Conservation (phyloP, 2,888 invertebrate genomes). For the Tortrix viridana region DNA sequence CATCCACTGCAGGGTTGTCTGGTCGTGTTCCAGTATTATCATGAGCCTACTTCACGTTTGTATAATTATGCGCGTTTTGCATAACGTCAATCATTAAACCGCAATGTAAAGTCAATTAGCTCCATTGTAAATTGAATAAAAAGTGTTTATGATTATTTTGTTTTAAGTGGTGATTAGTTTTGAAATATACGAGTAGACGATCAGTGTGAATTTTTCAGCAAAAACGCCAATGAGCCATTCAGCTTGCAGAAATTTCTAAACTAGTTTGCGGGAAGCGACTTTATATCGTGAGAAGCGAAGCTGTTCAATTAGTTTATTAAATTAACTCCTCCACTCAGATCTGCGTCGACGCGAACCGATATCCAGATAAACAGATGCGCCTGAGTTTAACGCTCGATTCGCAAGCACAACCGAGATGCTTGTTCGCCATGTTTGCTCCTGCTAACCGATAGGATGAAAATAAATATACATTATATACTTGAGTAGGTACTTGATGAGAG, state of each 20-base stretch:
- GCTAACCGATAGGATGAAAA: constrained; percentile 25
- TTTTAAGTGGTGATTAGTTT: constrained; percentile 20
- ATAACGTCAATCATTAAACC: constrained; percentile 21
- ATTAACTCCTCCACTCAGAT: constrained; percentile 58
- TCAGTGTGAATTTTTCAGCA: constrained; percentile 20
- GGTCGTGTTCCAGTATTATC: constrained; percentile 67
- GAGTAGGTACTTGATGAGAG: constrained; percentile 19
- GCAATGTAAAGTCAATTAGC: constrained; percentile 6
- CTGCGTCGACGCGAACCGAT: constrained; percentile 41
- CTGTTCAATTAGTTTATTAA: constrained; percentile 64
- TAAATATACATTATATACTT: constrained; percentile 29
- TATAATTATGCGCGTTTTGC: constrained; percentile 28
- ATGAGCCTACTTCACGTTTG: constrained; percentile 51
- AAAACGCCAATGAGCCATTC: constrained; percentile 26
- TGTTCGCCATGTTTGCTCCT: constrained; percentile 42
- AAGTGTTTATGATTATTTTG: constrained; percentile 7
- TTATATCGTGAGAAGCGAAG: constrained; percentile 64
- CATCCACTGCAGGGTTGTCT: constrained; percentile 64
- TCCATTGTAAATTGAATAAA: constrained; percentile 16
- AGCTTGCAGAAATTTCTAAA: constrained; percentile 38
- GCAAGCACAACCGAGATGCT: constrained; percentile 49
- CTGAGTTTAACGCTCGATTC: constrained; percentile 59
- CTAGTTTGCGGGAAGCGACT: constrained; percentile 44
- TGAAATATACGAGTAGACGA: constrained; percentile 25
- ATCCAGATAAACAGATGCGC: constrained; percentile 57